Conservation (phyloP, 2,113 vertebrate species). For the Onychostruthus taczanowskii region DNA sequence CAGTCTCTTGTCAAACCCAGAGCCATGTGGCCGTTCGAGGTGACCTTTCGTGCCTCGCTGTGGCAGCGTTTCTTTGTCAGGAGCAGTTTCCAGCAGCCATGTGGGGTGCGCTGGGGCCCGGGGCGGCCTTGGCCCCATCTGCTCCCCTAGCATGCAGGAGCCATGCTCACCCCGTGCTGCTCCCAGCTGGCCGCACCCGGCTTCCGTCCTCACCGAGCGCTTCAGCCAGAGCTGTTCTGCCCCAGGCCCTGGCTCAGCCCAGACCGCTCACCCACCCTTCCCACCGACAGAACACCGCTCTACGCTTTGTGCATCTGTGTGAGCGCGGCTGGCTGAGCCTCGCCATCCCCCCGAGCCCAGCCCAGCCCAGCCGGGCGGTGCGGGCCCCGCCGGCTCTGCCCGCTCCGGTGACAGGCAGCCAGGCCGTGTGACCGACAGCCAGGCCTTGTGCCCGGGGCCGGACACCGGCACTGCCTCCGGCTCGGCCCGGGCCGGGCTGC, state of each 20-base stretch:
- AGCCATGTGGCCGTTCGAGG: neutral
- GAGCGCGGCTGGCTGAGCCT: neutral
- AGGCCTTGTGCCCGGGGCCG: no score
- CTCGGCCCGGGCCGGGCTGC: neutral
- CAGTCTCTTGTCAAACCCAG: neutral
- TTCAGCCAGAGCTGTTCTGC: neutral
- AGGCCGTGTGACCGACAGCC: neutral
- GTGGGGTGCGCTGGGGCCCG: accelerated
- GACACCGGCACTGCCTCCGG: no score
- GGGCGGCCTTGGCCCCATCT: accelerated
- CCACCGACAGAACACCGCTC: accelerated
- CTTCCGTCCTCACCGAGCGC: neutral
- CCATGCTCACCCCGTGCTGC: neutral
- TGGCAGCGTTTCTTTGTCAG: neutral
- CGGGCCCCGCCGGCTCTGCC: neutral
- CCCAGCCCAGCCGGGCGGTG: neutral
- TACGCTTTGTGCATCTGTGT: neutral
- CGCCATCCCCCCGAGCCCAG: neutral
- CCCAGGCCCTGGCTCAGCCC: neutral
- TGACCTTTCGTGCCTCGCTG: accelerated
- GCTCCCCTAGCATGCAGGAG: neutral
- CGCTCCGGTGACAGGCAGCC: neutral
- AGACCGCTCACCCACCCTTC: neutral
- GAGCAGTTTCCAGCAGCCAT: neutral
- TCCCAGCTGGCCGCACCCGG: neutral